Evolutionary conservation across 2,113 vertebrate genomes (phyloP).

Genomic region (Nerophis lumbriciformis): DNA sequence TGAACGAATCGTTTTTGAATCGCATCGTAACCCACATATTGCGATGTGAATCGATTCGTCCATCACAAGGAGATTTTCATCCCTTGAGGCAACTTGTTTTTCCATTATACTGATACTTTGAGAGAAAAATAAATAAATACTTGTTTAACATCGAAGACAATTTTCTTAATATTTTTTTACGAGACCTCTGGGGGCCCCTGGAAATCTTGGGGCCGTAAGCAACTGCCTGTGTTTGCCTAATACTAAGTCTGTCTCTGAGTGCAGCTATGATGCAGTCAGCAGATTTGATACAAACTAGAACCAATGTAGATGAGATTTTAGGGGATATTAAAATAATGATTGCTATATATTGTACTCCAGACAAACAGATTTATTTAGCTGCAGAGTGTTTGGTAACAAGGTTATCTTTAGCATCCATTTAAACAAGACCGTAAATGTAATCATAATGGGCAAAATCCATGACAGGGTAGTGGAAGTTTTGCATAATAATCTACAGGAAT

Average conservation of each 20-base stretch:
- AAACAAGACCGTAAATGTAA: slow-evolving; percentile 17
- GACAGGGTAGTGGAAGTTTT: neutral
- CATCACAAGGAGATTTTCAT: too few relatives aligned
- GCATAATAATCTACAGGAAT: neutral
- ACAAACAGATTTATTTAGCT: slow-evolving; percentile 25
- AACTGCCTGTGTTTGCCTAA: too few relatives aligned
- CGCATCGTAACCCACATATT: too few relatives aligned
- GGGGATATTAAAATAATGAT: slow-evolving; percentile 2
- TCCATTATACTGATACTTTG: too few relatives aligned
- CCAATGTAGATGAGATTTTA: slow-evolving; percentile 21
- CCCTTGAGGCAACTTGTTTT: too few relatives aligned
- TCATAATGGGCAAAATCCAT: slow-evolving; percentile 7
- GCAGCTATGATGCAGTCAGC: slow-evolving; percentile 57
- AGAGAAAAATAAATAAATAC: too few relatives aligned
- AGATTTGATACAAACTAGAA: slow-evolving; percentile 39
- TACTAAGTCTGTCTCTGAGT: neutral
- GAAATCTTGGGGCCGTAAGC: too few relatives aligned
- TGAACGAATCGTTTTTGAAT: too few relatives aligned
- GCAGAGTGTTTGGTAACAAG: slow-evolving; percentile 29
- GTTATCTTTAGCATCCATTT: slow-evolving; percentile 25
- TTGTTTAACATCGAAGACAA: too few relatives aligned
- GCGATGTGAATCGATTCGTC: too few relatives aligned
- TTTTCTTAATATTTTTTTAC: too few relatives aligned
- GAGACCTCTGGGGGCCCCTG: too few relatives aligned
- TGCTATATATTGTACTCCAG: slow-evolving; percentile 3